Evolutionary conservation across 1,140 invertebrate species (phyloP), one percentile per base, ranked within the genome.

Genomic region (Formica exsecta): DNA sequence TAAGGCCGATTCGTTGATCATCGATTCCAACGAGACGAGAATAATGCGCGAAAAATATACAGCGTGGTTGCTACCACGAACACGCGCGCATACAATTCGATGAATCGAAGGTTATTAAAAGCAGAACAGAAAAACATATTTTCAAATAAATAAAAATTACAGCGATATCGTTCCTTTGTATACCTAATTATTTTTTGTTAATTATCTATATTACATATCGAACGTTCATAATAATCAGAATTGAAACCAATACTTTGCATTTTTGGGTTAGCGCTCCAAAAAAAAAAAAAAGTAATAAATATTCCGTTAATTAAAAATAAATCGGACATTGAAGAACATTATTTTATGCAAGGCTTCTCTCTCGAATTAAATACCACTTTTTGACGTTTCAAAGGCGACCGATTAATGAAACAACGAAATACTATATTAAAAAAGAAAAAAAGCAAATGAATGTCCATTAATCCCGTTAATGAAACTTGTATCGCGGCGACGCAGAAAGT

Each of bases 401-500:
- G 7, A 25, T 71, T 48, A 36, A 83, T 36, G 8, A 13, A 8
- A 16, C 9, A 25, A 9, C 11, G 3, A 73, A 48, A 74, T 61
- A 36, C 19, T 29, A 6, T 19, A 51, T 48, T 57, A n/a, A 13
- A 41, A 8, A 16, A 11, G 48, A 80, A 3, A 1, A n/a, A 48
- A 73, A 2, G 8, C 19, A 25, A n/a, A 61, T 44, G 7, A 7
- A 51, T 4, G 16, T 13, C 25, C 25, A 48, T 83, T 83, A 61
- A 74, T 73, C 38, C 22, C 74, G 19, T 16, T 79, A 51, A 77
- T 77, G 32, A 65, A 65, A 79, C n/a, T 65, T 66, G 32, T 59
- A 85, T 85, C 48, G 59, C 73, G 19, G 48, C 29, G 16, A 41
- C 13, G 81, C 59, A 41, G 19, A 77, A 65, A 44, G 74, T 79